Base-by-base conservation (phyloP, 2,888 invertebrate genomes). In the Meloe dianella region DNA sequence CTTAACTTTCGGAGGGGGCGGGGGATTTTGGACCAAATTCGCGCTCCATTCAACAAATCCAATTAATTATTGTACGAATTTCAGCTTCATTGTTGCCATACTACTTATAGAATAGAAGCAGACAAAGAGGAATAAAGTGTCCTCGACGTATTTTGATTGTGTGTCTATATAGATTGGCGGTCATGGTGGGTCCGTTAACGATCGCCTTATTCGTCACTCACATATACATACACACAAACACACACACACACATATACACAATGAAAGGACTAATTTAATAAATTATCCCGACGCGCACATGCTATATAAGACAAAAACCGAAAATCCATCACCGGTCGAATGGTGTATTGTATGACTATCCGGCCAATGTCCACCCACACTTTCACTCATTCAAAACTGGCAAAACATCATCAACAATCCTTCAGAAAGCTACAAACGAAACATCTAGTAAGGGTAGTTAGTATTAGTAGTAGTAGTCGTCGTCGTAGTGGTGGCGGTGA, bases 311-410 rank as follows among this genome's bases (percentile, higher is more conserved):
- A 77, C 78, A 78, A 78, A 78, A 78, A 78, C 76, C 74, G 72
- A 70, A 75, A 76, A 78, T 78, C 77, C 78, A 78, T 78, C 78
- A 78, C 77, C 74, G 75, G 74, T 74, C 72, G 71, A 74, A 73
- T 73, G 10, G 22, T 51, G 73, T 73, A 75, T 77, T 77, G 76
- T 77, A 60, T 60, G 62, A 30, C 17, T 68, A 3, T 70, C 57
- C 64, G 67, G 64, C 67, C 63, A 65, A 60, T 71, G 74, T 74
- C 73, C 75, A 75, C 70, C 73, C 75, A 68, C 71, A 64, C 65
- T 64, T 64, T 58, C 61, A 47, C 68, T 70, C 72, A 72, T 72
- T 73, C 69, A 69, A 51, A 51, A 66, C 66, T 67, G 63, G 70
- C 70, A 74, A 73, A 73, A 74, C 73, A 69, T 69, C 58, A 67